Base-by-base conservation (phyloP, 2,113 vertebrate species). In the Clupea harengus region DNA sequence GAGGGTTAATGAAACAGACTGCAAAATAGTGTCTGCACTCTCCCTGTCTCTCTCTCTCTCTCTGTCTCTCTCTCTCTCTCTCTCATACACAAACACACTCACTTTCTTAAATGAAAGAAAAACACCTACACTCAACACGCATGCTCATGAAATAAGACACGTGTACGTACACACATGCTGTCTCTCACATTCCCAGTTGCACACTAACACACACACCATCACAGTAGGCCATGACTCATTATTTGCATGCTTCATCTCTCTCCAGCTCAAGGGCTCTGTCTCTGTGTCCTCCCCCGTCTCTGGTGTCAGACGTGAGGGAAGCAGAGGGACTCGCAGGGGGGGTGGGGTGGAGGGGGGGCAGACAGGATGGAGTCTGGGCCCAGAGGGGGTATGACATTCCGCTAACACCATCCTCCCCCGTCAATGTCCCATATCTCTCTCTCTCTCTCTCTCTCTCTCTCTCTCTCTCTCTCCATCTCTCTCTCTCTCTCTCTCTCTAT, bases 351-450 rank as follows among this genome's bases (percentile, higher is more conserved):
- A 39, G 39, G 28, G 67, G 28, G 28, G 39, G 84, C 8, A 45
- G 84, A 85, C 84, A 85, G 84, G 67, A 84, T 57, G 50, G 39
- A 57, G 54, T 46, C 80, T 81, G 25, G 47, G 18, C 60, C 64
- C 72, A 50, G 83, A 32, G 45, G 83, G 44, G 83, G 83, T 85
- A 17, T 57, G 83, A 28, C 67, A 75, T 39, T 75, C 67, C 28
- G 15, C 10, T 75, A 45, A 20, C 52, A 22, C 82, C 17, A 20
- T 60, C 52, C 82, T 45, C 82, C 50, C 82, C 52, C 82, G 22
- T 20, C 72, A 78, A 78, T 78, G 28, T 32, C 72, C 44, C 28
- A 75, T 75, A 4, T 64, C 57, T 82, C 22, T 80, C 15, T 25
- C 46, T 80, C 47, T 85, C 64, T 52, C 46, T 44, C 25, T 44